Conservation (phyloP, 2,113 vertebrate genomes). For the Bungarus multicinctus region DNA sequence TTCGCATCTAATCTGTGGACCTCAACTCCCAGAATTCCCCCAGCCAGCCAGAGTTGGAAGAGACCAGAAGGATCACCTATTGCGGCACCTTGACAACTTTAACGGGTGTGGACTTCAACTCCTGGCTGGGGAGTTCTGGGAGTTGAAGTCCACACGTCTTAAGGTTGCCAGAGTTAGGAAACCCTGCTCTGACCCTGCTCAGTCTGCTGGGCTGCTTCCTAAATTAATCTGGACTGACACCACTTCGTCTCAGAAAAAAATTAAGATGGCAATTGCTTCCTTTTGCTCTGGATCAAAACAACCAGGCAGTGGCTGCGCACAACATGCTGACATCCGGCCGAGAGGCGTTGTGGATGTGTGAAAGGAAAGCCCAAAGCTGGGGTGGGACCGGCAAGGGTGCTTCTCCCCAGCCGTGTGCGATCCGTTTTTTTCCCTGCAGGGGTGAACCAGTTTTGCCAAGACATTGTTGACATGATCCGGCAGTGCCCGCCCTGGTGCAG, state of each 20-base stretch:
- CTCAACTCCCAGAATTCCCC: not conserved
- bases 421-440: slow-evolving; percentile 61
- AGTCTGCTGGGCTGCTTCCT: not conserved
- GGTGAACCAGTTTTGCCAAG: slow-evolving; percentile 84
- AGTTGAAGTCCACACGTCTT: not conserved
- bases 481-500: slow-evolving; percentile 73
- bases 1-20: not conserved
- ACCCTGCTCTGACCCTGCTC: not conserved
- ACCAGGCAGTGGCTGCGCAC: not conserved
- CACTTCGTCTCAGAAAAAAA: not conserved
- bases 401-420: not conserved
- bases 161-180: not conserved
- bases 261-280: not conserved
- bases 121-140: not conserved
- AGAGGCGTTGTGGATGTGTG: not conserved
- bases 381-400: not conserved
- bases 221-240: not conserved
- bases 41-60: not conserved
- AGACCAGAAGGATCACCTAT: not conserved
- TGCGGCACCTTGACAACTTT: not conserved
- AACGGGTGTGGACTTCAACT: not conserved
- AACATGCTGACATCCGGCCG: not conserved
- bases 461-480: slow-evolving; percentile 91
- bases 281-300: not conserved
- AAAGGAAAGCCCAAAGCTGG: not conserved